These are phyloP conservation scores for Muscicapa comitata DNA, from an alignment of 2,797 vertebrate genomes.

Conservation along the genomic window DNA sequence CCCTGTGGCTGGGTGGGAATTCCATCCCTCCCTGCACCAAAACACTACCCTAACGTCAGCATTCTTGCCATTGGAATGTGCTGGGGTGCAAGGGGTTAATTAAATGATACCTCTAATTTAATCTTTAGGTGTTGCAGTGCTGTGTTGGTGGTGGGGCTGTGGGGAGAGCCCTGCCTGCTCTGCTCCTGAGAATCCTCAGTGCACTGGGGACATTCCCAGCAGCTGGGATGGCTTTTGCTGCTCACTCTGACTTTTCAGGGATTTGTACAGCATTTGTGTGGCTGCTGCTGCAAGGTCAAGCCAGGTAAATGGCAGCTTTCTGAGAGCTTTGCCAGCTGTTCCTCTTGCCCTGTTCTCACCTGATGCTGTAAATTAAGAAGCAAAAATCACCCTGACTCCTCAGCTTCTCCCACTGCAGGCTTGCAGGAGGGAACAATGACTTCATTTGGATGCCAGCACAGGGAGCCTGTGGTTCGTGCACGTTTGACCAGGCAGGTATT, in stretches of 20 bases:
- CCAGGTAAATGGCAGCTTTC: not conserved
- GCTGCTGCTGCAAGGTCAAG: not conserved
- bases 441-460: not conserved
- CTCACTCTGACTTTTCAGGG: not conserved
- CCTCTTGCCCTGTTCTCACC: not conserved
- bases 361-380: constrained; percentile 6
- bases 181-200: not conserved
- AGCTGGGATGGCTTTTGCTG: not conserved
- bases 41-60: too few species aligned
- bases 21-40: not conserved
- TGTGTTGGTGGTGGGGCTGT: not conserved
- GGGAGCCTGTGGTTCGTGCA: not conserved
- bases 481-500: not conserved
- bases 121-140: not conserved
- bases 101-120: not conserved
- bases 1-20: not conserved
- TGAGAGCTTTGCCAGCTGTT: not conserved
- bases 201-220: not conserved
- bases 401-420: not conserved
- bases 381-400: not conserved
- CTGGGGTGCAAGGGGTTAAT: not conserved
- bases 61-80: not conserved
- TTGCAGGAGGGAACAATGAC: not conserved
- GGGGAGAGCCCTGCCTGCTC: not conserved
- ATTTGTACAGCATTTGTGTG: not conserved